Evolutionary conservation across 2,113 vertebrate species (phyloP), one percentile per base, ranked within the genome.

Genomic region (Aplodontia rufa): DNA sequence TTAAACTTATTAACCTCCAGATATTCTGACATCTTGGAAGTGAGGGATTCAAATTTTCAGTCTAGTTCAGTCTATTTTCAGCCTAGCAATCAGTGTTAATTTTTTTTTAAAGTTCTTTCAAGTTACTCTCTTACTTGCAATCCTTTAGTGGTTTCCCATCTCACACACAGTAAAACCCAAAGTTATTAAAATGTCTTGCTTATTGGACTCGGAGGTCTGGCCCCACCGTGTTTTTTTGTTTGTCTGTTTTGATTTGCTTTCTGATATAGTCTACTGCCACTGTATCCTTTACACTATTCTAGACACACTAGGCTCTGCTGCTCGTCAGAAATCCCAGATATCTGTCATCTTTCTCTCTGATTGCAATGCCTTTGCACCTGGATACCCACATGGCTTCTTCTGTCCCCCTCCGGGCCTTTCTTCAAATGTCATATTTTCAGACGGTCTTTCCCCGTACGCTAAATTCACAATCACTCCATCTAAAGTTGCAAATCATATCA

Each of bases 1-100:
- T 58, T 87, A 58, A 85, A 66, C 20, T 45, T 85, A 69, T 68
- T 64, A 82, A 95, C 11, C 5, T 74, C 14, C 8, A 62, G 17
- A 37, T 94, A 37, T 91, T 93, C 53, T 78, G 40, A 76, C 51
- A 91, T 79, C 35, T 94, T 86, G 2, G n/a, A 95, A 89, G 30
- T 45, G 89, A 8, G 5, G 5, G 9, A 93, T 51, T 85, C 53
- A 72, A 30, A 64, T 74, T 66, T 72, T 92, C 53, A 40, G 1
- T 91, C 24, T 93, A 19, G 60, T 72, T 92, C 53, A 40, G 1
- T 91, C 24, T 93, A 19, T 62, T 91, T 37, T 92, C 78, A 85
- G 28, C 13, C 30, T 5, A 74, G 22, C 30, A 71, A 22, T 40
- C 14, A 37, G 9, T n/a, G 45, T 60, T 58, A 58, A 10, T 8